Conservation (phyloP, 2,888 invertebrate genomes). For the Lycia hirtaria region DNA sequence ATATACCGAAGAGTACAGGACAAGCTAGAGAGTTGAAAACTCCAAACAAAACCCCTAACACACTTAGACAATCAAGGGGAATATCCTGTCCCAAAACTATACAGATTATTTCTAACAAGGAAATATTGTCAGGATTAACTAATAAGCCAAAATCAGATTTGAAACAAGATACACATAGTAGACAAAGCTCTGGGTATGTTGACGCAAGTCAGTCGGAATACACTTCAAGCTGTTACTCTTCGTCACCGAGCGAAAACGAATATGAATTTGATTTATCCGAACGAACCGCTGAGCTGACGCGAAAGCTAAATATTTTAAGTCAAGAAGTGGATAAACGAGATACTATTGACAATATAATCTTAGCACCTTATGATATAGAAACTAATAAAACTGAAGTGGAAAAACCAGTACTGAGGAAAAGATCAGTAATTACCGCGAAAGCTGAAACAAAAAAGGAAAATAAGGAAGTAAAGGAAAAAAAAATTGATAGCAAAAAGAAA, state of each 20-base stretch:
- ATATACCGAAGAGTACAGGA: constrained; percentile 23
- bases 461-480: constrained; percentile 51
- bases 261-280: constrained; percentile 79
- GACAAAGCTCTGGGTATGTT: constrained; percentile 76
- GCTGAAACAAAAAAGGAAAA: constrained; percentile 49
- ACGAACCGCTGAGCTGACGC: constrained; percentile 75
- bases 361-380: constrained; percentile 52
- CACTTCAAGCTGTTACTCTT: constrained; percentile 81
- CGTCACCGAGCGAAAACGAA: constrained; percentile 82
- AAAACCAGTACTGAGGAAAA: constrained; percentile 65
- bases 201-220: constrained; percentile 83
- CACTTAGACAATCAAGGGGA: constrained; percentile 67
- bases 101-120: constrained; percentile 79
- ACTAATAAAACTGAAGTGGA: constrained; percentile 44
- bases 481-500: constrained; percentile 56
- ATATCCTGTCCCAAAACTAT: constrained; percentile 83
- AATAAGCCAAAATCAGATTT: constrained; percentile 68
- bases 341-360: constrained; percentile 57
- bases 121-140: constrained; percentile 81
- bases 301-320: constrained; percentile 75
- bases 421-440: constrained; percentile 57
- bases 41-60: constrained; percentile 78
- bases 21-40: constrained; percentile 81
- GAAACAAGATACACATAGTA: constrained; percentile 65
- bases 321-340: constrained; percentile 69